These are phyloP conservation scores for Caradrina kadenii DNA, from an alignment of 2,888 invertebrate species.

Conservation along the genomic window DNA sequence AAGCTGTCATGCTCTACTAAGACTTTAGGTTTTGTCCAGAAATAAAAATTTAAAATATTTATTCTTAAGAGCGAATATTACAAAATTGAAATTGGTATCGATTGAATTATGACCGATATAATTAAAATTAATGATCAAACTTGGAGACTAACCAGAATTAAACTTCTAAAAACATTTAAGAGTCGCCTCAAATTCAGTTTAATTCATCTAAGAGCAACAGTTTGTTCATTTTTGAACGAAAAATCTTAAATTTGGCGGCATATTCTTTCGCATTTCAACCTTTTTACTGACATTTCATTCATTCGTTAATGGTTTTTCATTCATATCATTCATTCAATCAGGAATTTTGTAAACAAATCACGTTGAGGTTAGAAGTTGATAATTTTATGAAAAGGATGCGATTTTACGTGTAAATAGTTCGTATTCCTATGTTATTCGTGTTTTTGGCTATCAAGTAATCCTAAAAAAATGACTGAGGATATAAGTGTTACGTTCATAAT, in stretches of 20 bases:
- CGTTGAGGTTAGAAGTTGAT: constrained; percentile 48
- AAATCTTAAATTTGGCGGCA: constrained; percentile 40
- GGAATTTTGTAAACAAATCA: constrained; percentile 65
- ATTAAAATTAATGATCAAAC: no score
- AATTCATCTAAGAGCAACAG: background rate
- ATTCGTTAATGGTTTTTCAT: background rate
- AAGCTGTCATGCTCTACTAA: background rate
- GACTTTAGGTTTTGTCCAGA: constrained; percentile 9
- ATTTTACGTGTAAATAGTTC: constrained; percentile 1
- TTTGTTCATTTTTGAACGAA: constrained; percentile 3
- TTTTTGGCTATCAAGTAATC: background rate
- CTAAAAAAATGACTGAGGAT: constrained; percentile 78
- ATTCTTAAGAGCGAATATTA: no score
- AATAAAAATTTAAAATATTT: constrained; percentile 3
- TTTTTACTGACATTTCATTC: no score
- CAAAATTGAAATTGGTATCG: no score
- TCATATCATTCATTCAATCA: constrained; percentile 17
- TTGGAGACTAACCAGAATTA: no score
- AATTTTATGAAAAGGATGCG: constrained; percentile 27
- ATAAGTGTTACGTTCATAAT: constrained; percentile 90
- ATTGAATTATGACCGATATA: no score
- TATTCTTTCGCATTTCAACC: constrained; percentile 29
- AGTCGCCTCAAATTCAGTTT: background rate
- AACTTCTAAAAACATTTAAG: no score
- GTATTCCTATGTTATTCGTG: background rate